phyloP scores from a whole-genome alignment of 1,140 invertebrate species.

The Steinernema feltiae region DNA sequence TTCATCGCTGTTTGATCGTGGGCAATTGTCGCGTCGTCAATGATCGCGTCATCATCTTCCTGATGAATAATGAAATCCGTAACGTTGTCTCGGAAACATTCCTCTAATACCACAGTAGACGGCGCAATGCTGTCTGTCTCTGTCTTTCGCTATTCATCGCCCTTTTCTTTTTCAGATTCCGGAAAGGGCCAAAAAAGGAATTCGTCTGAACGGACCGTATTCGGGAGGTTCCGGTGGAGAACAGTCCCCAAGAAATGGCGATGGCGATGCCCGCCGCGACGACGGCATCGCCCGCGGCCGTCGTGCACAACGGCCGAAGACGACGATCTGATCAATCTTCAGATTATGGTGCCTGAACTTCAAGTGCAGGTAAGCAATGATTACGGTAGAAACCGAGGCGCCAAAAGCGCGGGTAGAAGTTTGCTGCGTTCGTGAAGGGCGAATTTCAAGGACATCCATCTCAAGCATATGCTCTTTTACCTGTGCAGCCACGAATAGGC shows the following conservation, averaged over 20 bases:
- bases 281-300: conserved; percentile 27
- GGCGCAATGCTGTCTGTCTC: background rate
- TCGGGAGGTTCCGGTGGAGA: background rate
- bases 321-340: conserved; percentile 56
- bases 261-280: conserved; percentile 16
- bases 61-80: conserved; percentile 1
- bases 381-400: background rate
- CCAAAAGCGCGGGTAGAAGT: background rate
- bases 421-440: background rate
- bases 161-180: background rate
- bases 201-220: background rate
- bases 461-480: conserved; percentile 12
- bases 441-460: background rate
- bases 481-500: background rate
- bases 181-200: background rate
- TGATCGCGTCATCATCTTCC: background rate
- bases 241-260: conserved; percentile 18
- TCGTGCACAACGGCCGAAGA: conserved; percentile 34
- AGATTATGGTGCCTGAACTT: conserved; percentile 60
- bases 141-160: background rate
- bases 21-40: background rate
- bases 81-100: background rate
- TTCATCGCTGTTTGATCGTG: background rate
- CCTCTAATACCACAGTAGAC: background rate
- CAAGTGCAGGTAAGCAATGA: conserved; percentile 58